phyloP scores from a whole-genome alignment of 1,140 invertebrate species.

The Lasioglossum albipes region DNA sequence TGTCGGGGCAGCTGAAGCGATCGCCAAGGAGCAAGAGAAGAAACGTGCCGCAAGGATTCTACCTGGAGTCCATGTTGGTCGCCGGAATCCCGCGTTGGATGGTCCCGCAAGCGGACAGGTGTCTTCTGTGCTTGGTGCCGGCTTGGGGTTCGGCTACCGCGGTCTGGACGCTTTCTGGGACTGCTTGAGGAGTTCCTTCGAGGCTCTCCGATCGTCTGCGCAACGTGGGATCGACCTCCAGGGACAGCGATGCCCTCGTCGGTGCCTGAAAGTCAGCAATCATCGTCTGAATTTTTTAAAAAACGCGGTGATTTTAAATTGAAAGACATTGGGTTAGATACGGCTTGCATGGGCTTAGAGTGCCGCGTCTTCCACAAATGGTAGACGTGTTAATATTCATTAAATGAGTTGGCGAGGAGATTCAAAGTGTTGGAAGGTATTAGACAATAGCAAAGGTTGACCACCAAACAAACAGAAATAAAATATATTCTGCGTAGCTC shows the following conservation, averaged over 20 bases:
- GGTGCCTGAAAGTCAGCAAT: slow-evolving; percentile 61
- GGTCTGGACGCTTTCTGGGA: slow-evolving; percentile 64
- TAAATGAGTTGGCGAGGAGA: too few species aligned
- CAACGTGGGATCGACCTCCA: slow-evolving; percentile 81
- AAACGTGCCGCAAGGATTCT: slow-evolving; percentile 22
- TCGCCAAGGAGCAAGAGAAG: background rate
- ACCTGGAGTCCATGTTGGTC: slow-evolving; percentile 78
- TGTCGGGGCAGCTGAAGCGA: slow-evolving; percentile 5
- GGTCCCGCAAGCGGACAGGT: slow-evolving; percentile 77
- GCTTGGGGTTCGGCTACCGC: slow-evolving; percentile 69
- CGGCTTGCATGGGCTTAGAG: too few species aligned
- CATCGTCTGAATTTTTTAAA: background rate
- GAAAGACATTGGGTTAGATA: too few species aligned
- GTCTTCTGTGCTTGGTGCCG: slow-evolving; percentile 73
- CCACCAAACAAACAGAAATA: too few species aligned
- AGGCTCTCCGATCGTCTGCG: slow-evolving; percentile 82
- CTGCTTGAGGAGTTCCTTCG: slow-evolving; percentile 80
- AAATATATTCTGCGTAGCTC: too few species aligned
- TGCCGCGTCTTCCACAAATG: too few species aligned
- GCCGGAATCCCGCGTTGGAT: slow-evolving; percentile 71
- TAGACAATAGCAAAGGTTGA: too few species aligned
- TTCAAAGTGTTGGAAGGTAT: too few species aligned
- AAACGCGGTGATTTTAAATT: too few species aligned
- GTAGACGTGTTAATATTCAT: too few species aligned
- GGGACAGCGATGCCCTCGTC: slow-evolving; percentile 82